Evolutionary conservation across 2,888 invertebrate genomes (phyloP).

Genomic region (Acanthosepion lycidas): DNA sequence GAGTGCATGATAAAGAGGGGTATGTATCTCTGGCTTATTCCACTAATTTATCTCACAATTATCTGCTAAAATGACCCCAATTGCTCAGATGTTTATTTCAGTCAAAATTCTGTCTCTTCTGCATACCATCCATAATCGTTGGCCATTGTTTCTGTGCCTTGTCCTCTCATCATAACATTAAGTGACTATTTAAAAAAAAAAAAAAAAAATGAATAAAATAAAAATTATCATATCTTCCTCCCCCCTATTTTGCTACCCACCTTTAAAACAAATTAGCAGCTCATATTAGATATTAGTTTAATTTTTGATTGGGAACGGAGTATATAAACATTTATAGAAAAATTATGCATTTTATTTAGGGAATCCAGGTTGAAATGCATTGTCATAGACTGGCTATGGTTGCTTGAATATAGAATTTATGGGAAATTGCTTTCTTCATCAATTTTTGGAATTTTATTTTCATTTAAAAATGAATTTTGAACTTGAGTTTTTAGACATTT

Average conservation of each 20-base stretch:
- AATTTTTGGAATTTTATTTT: not conserved
- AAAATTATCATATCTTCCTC: not conserved
- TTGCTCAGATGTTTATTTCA: not conserved
- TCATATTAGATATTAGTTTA: not conserved
- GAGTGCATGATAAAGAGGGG: not conserved
- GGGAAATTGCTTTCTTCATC: not conserved
- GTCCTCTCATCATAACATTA: conserved; percentile 37
- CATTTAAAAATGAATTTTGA: not conserved
- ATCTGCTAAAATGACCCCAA: not conserved
- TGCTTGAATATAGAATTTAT: not conserved
- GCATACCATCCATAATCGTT: conserved; percentile 38
- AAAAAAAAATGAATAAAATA: not conserved
- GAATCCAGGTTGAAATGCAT: not conserved
- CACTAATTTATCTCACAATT: not conserved
- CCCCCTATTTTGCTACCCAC: not conserved
- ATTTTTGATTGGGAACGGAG: not conserved
- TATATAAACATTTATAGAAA: not conserved
- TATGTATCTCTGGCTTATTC: not conserved
- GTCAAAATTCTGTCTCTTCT: not conserved
- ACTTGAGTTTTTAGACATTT: conserved; percentile 17
- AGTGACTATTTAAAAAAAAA: not conserved
- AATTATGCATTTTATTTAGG: not conserved
- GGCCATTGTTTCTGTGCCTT: conserved; percentile 44
- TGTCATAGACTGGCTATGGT: not conserved
- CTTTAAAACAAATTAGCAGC: not conserved